Base-by-base conservation (phyloP, 2,113 vertebrate genomes). In the Pavo muticus region DNA sequence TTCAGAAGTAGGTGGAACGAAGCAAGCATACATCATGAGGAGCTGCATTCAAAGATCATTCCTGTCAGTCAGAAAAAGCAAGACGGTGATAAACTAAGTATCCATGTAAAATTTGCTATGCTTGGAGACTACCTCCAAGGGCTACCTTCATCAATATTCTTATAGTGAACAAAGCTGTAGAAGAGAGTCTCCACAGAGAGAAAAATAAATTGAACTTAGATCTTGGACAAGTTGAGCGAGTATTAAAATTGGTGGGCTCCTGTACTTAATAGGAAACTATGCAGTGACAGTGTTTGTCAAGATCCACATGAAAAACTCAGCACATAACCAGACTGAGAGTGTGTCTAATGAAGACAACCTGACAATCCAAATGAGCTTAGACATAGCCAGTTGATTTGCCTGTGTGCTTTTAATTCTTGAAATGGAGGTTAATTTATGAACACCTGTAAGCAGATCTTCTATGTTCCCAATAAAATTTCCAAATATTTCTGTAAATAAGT, bases 221-320 rank as follows among this genome's bases (percentile, higher is more conserved):
- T n/a, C 8, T 68, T 61, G 32, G 37, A 39, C 4, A 1, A 29
- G 25, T 9, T 50, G 10, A 71, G 50, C 25, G 27, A 37, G 21
- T 16, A 63, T 37, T 80, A 21, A 23, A 12, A 17, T 7, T 27
- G 35, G 17, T 37, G 14, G 13, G 30, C 17, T 56, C 67, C 54
- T 21, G 4, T 59, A 10, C 21, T 18, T 21, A 39, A 4, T 19
- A 10, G 6, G 9, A n/a, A 25, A 19, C 11, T 1, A 3, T 29
- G 16, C 0, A 1, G 20, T 9, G 56, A 40, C 10, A 19, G 27
- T 9, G 5, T n/a, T 63, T 61, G 25, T 27, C 32, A 24, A 57
- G 45, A 37, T 10, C 25, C 3, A 3, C 4, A 0, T 12, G 20
- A 6, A 35, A 37, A 35, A 3, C 9, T 45, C 6, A 2, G 24